Conservation (phyloP, 1,140 invertebrate genomes). For the Dermatophagoides farinae region DNA sequence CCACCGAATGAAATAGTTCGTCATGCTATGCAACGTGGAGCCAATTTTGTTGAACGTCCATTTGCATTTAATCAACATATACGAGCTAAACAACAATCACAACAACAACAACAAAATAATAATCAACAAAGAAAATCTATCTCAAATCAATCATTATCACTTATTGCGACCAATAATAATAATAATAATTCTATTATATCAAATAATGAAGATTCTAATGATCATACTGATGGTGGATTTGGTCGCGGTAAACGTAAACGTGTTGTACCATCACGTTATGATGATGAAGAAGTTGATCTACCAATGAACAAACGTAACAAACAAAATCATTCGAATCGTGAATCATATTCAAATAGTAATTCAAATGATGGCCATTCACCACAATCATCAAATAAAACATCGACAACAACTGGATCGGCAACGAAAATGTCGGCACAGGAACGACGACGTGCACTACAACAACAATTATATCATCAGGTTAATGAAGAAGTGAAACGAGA, state of each 20-base stretch:
- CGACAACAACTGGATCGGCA: not conserved
- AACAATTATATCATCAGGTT: conserved; percentile 10
- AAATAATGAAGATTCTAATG: not conserved
- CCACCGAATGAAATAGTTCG: conserved; percentile 14
- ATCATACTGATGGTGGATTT: not conserved
- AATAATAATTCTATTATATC: not conserved
- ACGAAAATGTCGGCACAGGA: not conserved
- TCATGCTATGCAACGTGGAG: not conserved
- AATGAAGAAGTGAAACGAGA: not conserved
- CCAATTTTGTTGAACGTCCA: not conserved
- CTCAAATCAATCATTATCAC: not conserved
- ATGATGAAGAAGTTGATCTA: conserved; percentile 5
- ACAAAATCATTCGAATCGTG: not conserved
- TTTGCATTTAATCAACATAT: not conserved
- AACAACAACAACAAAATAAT: not conserved
- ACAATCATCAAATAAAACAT: not conserved
- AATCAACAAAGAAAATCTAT: not conserved
- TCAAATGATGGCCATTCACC: not conserved
- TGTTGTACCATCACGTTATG: conserved; percentile 8
- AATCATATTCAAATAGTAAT: conserved; percentile 4
- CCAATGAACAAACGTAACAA: not conserved
- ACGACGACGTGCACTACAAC: not conserved
- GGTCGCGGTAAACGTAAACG: conserved; percentile 11
- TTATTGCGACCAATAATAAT: not conserved
- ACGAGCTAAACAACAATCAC: not conserved